Percentiles rank a stretch among this genome's conserved stretches.
These are phyloP conservation scores for Antheraea assamensis DNA, from an alignment of 2,888 invertebrate species.

Conservation along the genomic window DNA sequence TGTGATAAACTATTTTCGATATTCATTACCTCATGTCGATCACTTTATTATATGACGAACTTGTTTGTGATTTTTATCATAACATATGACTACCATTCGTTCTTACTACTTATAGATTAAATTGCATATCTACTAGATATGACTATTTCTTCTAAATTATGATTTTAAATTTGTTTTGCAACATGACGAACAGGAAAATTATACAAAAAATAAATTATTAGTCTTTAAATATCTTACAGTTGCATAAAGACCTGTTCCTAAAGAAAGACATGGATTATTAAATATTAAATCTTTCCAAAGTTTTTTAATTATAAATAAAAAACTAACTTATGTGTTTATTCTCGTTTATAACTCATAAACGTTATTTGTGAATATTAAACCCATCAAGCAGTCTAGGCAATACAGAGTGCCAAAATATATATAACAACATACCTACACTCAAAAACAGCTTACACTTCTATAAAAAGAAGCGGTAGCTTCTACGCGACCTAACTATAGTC, in stretches of 20 bases:
- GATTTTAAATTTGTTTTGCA: not conserved
- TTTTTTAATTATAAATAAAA: too few species aligned
- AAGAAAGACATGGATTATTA: not conserved
- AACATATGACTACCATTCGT: not conserved
- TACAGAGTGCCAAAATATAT: too few species aligned
- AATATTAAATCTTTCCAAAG: too few species aligned
- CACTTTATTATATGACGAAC: conserved; percentile 11
- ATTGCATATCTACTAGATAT: not conserved
- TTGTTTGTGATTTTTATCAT: conserved; percentile 4
- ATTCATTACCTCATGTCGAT: conserved; percentile 10
- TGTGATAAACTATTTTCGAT: conserved; percentile 22
- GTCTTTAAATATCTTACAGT: not conserved
- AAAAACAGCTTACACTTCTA: too few species aligned
- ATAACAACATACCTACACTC: too few species aligned
- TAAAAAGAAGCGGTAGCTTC: too few species aligned
- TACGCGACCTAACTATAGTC: too few species aligned
- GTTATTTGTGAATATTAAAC: too few species aligned
- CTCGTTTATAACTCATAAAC: too few species aligned
- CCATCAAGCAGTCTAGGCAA: too few species aligned
- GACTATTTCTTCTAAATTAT: not conserved
- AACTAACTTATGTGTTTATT: too few species aligned
- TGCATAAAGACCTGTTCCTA: not conserved
- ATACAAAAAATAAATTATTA: not conserved
- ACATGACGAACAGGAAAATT: conserved; percentile 8
- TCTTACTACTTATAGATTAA: conserved; percentile 14